Conservation (phyloP, 2,797 vertebrate genomes). For the Loriculus beryllinus region DNA sequence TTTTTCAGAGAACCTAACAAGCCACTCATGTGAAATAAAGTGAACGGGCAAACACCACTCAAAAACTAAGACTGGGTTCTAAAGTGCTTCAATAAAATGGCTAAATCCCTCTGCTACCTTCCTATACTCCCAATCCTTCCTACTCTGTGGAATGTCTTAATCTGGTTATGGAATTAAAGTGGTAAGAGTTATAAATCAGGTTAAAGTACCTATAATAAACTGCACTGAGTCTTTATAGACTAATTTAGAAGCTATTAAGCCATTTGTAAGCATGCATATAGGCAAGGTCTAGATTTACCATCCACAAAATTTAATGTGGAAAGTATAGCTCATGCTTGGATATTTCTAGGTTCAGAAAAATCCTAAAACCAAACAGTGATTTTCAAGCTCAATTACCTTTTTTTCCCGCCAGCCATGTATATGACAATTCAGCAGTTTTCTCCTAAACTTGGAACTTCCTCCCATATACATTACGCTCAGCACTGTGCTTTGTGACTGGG, state of each 20-base stretch:
- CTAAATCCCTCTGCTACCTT: background rate
- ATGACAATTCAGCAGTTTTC: slow-evolving; percentile 11
- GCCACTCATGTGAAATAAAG: background rate
- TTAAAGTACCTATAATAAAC: background rate
- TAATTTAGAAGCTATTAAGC: background rate
- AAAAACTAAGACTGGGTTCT: background rate
- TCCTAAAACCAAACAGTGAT: background rate
- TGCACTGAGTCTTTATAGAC: background rate
- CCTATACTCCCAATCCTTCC: background rate
- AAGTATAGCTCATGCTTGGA: background rate
- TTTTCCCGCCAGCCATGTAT: background rate
- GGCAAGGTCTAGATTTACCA: background rate
- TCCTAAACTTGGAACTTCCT: slow-evolving; percentile 21
- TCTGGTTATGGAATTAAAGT: slow-evolving; percentile 11
- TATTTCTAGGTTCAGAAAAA: background rate
- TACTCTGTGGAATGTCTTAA: background rate
- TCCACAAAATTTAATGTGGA: background rate
- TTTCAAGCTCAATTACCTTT: slow-evolving; percentile 32
- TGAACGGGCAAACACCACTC: background rate
- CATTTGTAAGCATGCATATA: background rate
- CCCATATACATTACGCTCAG: background rate
- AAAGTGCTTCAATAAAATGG: background rate
- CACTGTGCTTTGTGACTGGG: background rate
- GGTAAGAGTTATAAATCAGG: background rate
- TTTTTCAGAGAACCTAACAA: background rate